Evolutionary conservation across 2,888 invertebrate genomes (phyloP).

Genomic region (Tipula unca): DNA sequence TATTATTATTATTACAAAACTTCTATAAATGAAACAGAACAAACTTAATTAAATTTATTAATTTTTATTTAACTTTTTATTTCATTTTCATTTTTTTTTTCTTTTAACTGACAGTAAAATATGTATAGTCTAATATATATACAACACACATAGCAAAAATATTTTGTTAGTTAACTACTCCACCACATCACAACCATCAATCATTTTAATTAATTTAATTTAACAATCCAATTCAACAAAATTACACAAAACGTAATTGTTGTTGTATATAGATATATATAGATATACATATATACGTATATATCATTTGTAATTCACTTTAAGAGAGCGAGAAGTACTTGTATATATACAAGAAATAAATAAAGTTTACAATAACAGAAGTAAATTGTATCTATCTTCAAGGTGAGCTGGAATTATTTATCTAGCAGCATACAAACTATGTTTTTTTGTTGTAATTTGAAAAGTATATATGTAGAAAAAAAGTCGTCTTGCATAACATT

Average conservation of each 20-base stretch:
- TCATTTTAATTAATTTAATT: conserved; percentile 14
- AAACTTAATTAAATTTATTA: not conserved
- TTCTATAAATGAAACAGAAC: not conserved
- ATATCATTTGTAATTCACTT: not conserved
- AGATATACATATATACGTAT: not conserved
- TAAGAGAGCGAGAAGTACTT: not conserved
- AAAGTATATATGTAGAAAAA: not conserved
- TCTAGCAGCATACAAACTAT: not conserved
- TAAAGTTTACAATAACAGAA: not conserved
- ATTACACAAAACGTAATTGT: conserved; percentile 8
- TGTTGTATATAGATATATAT: conserved; percentile 2
- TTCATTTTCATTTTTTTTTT: not conserved
- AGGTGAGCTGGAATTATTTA: not conserved
- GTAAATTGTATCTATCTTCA: conserved; percentile 1
- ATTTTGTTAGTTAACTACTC: conserved; percentile 14
- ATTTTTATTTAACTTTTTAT: not conserved
- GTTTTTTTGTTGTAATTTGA: not conserved
- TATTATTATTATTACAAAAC: not conserved
- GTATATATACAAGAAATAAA: not conserved
- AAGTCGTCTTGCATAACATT: not conserved
- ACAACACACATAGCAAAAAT: not conserved
- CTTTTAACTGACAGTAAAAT: not conserved
- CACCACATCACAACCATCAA: conserved; percentile 14
- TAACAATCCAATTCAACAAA: conserved; percentile 4
- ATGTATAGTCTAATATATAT: not conserved